Base-by-base conservation (phyloP, 2,113 vertebrate species). In the Trogon surrucura region DNA sequence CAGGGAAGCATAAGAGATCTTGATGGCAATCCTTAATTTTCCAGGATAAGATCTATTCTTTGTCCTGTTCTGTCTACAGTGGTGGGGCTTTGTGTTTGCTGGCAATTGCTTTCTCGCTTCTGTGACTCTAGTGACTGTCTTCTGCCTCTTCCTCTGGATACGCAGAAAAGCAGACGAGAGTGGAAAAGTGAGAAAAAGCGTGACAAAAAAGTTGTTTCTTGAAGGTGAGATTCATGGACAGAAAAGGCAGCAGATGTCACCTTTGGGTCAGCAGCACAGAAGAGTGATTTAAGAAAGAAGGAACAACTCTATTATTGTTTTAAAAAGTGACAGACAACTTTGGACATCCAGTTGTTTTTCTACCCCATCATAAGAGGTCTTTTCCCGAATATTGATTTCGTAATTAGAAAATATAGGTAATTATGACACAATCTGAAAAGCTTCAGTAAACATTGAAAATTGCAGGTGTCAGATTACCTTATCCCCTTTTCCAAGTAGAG, bases 151-250 rank as follows among this genome's bases (percentile, higher is more conserved):
- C 77, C 38, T 82, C 58, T 82, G 48, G 41, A 65, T 74, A 58
- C 16, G 7, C 25, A 61, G 32, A 88, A 93, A 89, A 93, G 71
- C 85, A 81, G 79, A 71, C 72, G 78, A 91, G 87, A 89, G n/a
- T 85, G 81, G 85, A 96, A 84, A 93, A 84, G 83, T 89, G 92
- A 82, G 91, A 90, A 93, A 90, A 96, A 96, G 62, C 22, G 69
- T 85, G 79, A 86, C 88, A 60, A 91, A 87, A 83, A 90, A 67
- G 89, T 91, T 64, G 13, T 83, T 94, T 95, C 75, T 60, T 78
- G 66, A 94, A 85, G 83, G 48, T 69, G 85, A 80, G 32, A 73
- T 92, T 95, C 20, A 26, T 11, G 29, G 82, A 50, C 80, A 79
- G 78, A 91, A 65, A 67, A 88, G 84, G 91, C 54, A 86, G 90